Conservation (phyloP, 2,888 invertebrate species). For the Lissonota sp. region DNA sequence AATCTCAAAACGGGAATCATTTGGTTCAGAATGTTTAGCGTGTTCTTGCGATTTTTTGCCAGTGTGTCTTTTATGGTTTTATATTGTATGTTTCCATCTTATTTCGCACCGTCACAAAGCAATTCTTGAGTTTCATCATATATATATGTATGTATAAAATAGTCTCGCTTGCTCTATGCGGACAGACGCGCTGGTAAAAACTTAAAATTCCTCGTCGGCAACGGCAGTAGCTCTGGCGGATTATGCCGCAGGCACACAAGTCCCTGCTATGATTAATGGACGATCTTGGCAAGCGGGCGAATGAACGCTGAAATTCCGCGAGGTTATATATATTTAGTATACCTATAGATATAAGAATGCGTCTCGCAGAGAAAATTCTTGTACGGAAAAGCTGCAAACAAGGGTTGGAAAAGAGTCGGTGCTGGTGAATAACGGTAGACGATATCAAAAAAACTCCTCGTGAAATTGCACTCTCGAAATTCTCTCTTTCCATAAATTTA, state of each 20-base stretch:
- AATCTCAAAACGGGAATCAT: too few relatives aligned
- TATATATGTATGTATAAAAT: background rate
- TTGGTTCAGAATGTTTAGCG: background rate
- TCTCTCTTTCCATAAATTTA: conserved; percentile 41
- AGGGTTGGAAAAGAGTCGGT: conserved; percentile 18
- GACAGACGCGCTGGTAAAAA: conserved; percentile 41
- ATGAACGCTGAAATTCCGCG: conserved; percentile 37
- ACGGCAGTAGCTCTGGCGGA: conserved; percentile 44
- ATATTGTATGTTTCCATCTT: background rate
- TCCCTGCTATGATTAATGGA: conserved; percentile 54
- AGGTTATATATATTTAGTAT: background rate
- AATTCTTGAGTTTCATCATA: background rate
- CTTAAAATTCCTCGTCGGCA: conserved; percentile 53
- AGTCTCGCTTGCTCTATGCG: conserved; percentile 1
- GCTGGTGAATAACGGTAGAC: conserved; percentile 1
- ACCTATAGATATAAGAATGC: background rate
- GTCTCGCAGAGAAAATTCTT: conserved; percentile 12
- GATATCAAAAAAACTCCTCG: conserved; percentile 18
- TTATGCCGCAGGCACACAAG: conserved; percentile 43
- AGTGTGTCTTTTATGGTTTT: background rate
- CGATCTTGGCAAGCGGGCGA: conserved; percentile 38
- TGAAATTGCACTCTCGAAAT: conserved; percentile 47
- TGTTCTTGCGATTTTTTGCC: background rate
- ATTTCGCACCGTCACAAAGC: background rate
- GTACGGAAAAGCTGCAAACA: conserved; percentile 30